Conservation (phyloP, 2,797 vertebrate genomes). For the Staurois parvus region DNA sequence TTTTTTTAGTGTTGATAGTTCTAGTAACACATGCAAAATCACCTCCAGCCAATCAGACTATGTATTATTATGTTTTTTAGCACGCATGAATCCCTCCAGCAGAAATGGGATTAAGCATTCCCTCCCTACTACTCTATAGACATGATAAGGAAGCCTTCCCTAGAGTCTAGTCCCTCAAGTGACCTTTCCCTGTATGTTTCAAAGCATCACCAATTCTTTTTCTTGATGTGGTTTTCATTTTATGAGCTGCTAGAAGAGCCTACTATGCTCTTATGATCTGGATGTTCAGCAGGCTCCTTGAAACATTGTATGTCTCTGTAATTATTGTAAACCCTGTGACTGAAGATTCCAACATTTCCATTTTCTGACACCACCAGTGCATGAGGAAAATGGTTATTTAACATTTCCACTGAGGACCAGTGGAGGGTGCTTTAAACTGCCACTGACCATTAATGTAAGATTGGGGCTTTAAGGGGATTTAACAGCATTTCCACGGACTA, state of each 20-base stretch:
- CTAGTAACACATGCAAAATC: slow-evolving; percentile 26
- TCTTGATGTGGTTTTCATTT: background rate
- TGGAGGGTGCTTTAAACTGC: no score
- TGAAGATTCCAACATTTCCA: no score
- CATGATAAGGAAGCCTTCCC: slow-evolving; percentile 21
- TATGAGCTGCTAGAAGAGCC: background rate
- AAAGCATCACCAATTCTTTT: slow-evolving; percentile 15
- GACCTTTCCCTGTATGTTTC: background rate
- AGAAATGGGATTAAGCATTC: slow-evolving; percentile 6
- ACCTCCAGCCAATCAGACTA: slow-evolving; percentile 8
- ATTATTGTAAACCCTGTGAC: background rate
- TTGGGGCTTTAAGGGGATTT: no score
- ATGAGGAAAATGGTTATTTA: no score
- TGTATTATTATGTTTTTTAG: slow-evolving; percentile 20
- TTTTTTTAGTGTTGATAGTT: slow-evolving; percentile 31
- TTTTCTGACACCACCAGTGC: no score
- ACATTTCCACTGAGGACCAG: no score
- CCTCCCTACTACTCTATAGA: background rate
- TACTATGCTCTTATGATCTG: background rate
- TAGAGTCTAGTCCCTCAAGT: background rate
- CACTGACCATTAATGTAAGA: no score
- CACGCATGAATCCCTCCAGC: slow-evolving; percentile 8
- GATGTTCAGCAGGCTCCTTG: background rate
- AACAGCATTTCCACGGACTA: no score
- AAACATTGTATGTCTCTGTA: background rate